A percentile compares a stretch with the other conserved stretches of the same genome.
phyloP scores from a whole-genome alignment of 2,888 invertebrate species.

The Ophonus ardosiacus region DNA sequence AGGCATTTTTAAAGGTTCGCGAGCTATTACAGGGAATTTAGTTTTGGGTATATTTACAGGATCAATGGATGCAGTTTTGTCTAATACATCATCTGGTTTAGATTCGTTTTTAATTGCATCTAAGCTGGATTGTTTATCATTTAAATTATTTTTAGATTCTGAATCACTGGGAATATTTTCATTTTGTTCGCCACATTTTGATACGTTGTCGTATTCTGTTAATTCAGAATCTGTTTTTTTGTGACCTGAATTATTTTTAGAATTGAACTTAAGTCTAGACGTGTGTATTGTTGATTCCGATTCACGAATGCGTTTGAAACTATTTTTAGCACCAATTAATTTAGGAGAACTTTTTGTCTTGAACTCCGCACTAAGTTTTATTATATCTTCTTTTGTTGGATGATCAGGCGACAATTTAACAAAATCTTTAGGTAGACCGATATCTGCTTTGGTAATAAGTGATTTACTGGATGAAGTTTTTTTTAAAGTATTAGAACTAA shows the following conservation, averaged over 20 bases:
- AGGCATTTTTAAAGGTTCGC: conserved; percentile 16
- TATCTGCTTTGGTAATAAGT: conserved; percentile 45
- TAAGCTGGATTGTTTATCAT: background rate
- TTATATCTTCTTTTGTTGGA: conserved; percentile 23
- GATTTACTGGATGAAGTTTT: conserved; percentile 5
- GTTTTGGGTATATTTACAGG: background rate
- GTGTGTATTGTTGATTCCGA: background rate
- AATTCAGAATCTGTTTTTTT: conserved; percentile 4
- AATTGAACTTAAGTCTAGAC: background rate
- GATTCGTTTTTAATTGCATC: background rate
- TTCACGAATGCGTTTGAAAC: background rate
- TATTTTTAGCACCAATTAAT: background rate
- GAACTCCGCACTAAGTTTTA: conserved; percentile 30
- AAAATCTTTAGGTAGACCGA: conserved; percentile 35
- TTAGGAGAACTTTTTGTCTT: conserved; percentile 1
- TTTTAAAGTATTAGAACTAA: conserved; percentile 35
- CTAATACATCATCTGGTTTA: background rate
- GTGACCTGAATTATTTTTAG: background rate
- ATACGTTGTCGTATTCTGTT: conserved; percentile 4
- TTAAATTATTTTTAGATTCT: conserved; percentile 4
- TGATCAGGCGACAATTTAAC: conserved; percentile 46
- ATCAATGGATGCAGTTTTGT: background rate
- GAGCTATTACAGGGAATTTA: background rate
- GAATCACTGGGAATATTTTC: background rate
- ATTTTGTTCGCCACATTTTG: background rate